These are phyloP conservation scores for Turritopsis rubra DNA, from an alignment of 30 jellyfish, hydroid and myxozoan species.

Conservation along the genomic window DNA sequence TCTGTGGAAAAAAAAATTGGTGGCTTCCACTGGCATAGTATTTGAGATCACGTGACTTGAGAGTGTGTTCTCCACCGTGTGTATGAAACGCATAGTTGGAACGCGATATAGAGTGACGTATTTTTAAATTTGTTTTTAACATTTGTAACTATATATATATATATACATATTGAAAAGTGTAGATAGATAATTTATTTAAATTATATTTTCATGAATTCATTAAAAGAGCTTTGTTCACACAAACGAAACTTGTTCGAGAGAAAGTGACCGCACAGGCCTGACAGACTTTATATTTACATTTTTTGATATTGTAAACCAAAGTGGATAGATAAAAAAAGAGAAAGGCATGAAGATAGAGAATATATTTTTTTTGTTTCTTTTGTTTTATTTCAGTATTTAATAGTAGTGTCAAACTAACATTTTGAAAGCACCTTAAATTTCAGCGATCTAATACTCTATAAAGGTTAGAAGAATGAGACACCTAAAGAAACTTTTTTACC, in stretches of 20 bases:
- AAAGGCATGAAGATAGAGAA: neutral
- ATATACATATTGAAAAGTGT: too few species aligned
- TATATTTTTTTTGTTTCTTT: too few species aligned
- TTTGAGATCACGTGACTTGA: neutral
- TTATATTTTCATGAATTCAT: neutral
- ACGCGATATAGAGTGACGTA: neutral
- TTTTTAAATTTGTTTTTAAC: neutral
- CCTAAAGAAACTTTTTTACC: too few species aligned
- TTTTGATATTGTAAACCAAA: neutral
- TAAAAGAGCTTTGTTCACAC: neutral
- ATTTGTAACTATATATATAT: neutral
- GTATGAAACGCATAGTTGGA: neutral
- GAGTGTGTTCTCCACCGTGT: neutral
- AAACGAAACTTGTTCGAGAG: neutral
- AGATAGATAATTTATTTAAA: too few species aligned
- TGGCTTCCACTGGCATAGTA: neutral
- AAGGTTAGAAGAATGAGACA: too few species aligned
- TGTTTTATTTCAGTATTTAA: conserved; percentile 11
- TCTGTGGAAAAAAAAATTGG: neutral
- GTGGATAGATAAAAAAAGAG: neutral
- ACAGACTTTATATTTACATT: neutral
- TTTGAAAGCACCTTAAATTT: too few species aligned
- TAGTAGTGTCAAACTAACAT: too few species aligned
- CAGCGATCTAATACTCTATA: too few species aligned
- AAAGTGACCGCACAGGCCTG: too few species aligned